Evolutionary conservation across 2,797 vertebrate species (phyloP).

Genomic region (Salmo trutta): DNA sequence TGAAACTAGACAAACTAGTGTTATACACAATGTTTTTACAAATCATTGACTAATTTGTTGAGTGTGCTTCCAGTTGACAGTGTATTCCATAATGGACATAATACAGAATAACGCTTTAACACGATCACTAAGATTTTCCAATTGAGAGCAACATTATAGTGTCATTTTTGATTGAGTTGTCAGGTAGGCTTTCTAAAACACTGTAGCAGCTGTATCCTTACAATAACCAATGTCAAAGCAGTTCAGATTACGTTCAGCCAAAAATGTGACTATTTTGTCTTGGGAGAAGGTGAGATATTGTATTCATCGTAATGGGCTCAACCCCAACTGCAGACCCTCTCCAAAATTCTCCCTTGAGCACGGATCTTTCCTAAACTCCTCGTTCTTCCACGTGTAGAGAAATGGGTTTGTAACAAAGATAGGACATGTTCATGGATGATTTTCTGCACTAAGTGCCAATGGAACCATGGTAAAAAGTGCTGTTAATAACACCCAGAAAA

Average conservation of each 20-base stretch:
- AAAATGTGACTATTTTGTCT: conserved; percentile 53
- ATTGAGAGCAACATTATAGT: background rate
- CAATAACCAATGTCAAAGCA: background rate
- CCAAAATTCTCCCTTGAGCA: conserved; percentile 67
- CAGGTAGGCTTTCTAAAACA: too few species aligned
- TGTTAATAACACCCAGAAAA: conserved; percentile 79
- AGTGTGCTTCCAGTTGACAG: background rate
- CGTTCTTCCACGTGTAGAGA: conserved; percentile 87
- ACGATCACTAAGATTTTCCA: background rate
- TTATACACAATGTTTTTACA: background rate
- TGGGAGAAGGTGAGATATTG: conserved; percentile 47
- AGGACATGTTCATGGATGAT: too few species aligned
- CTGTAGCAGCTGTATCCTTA: too few species aligned
- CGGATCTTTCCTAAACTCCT: conserved; percentile 82
- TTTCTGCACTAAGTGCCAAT: conserved; percentile 66
- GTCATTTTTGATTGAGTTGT: background rate
- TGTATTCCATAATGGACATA: background rate
- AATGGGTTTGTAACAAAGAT: conserved; percentile 83
- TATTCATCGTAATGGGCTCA: conserved; percentile 46
- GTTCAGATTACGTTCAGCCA: conserved; percentile 22
- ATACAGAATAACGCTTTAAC: background rate
- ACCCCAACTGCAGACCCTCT: conserved; percentile 46
- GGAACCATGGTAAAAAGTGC: conserved; percentile 76
- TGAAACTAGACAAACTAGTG: background rate
- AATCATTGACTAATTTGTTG: background rate